phyloP scores from a whole-genome alignment of 2,888 invertebrate species.

The Mylabris sibirica region DNA sequence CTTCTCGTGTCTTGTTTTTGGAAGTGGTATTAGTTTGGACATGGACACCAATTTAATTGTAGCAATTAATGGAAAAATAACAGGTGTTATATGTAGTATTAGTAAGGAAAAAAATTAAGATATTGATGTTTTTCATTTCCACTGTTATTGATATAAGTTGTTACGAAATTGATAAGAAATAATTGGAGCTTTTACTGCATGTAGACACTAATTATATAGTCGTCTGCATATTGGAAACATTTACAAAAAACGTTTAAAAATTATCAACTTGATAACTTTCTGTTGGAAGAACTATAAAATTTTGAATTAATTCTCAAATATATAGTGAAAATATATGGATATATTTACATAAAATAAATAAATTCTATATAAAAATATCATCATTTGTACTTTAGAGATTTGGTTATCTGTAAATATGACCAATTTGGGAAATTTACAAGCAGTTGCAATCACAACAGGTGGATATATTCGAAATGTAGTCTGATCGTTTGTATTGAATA shows the following conservation, averaged over 20 bases:
- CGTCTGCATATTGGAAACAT: background rate
- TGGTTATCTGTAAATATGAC: too few species aligned
- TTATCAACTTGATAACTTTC: too few species aligned
- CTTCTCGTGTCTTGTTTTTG: background rate
- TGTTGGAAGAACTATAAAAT: background rate
- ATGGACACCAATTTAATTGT: conserved; percentile 1
- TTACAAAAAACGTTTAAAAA: background rate
- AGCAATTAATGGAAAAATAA: conserved; percentile 1
- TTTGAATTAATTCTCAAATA: too few species aligned
- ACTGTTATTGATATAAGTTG: background rate
- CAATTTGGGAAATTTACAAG: too few species aligned
- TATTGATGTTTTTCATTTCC: background rate
- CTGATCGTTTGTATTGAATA: too few species aligned
- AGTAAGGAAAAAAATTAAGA: background rate
- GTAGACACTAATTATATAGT: background rate
- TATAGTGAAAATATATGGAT: too few species aligned
- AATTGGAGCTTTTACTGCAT: background rate
- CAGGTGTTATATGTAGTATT: background rate
- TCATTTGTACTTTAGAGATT: too few species aligned
- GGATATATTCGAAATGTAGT: too few species aligned
- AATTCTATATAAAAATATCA: too few species aligned
- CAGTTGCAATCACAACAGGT: too few species aligned
- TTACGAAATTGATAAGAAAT: background rate
- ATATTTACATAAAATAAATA: too few species aligned
- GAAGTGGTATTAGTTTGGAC: background rate